phyloP scores from a whole-genome alignment of 2,797 vertebrate species.

The Anolis apletophallus region DNA sequence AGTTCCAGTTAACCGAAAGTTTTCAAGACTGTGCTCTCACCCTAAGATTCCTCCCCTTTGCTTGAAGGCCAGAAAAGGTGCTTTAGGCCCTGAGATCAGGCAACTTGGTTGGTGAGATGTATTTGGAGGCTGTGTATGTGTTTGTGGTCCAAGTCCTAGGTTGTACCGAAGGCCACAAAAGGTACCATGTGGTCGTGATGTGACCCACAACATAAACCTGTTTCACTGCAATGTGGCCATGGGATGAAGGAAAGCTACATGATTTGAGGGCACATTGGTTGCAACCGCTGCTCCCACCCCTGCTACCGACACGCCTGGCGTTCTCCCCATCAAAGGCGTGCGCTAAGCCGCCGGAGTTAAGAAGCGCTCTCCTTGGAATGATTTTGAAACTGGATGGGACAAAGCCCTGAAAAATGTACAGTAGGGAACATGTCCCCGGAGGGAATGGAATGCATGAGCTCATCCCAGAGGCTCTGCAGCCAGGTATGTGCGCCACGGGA shows the following conservation, averaged over 20 bases:
- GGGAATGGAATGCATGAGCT: not conserved
- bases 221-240: too few relatives aligned
- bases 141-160: too few relatives aligned
- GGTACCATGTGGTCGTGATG: too few relatives aligned
- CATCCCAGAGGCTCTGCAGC: accelerated
- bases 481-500: not conserved
- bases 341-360: not conserved
- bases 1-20: too few relatives aligned
- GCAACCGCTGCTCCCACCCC: not conserved
- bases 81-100: too few relatives aligned
- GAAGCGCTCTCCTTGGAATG: accelerated
- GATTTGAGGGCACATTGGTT: not conserved
- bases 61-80: too few relatives aligned
- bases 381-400: not conserved
- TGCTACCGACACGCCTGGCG: not conserved
- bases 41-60: too few relatives aligned
- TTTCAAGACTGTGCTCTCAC: too few relatives aligned
- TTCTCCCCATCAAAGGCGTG: not conserved
- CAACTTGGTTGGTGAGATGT: too few relatives aligned
- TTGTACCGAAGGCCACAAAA: too few relatives aligned
- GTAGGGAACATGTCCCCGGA: not conserved
- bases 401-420: not conserved
- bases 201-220: too few relatives aligned
- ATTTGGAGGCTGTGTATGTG: too few relatives aligned
- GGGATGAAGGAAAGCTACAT: not conserved